Base-by-base conservation (phyloP, 2,113 vertebrate species). In the Grammomys dolichurus region DNA sequence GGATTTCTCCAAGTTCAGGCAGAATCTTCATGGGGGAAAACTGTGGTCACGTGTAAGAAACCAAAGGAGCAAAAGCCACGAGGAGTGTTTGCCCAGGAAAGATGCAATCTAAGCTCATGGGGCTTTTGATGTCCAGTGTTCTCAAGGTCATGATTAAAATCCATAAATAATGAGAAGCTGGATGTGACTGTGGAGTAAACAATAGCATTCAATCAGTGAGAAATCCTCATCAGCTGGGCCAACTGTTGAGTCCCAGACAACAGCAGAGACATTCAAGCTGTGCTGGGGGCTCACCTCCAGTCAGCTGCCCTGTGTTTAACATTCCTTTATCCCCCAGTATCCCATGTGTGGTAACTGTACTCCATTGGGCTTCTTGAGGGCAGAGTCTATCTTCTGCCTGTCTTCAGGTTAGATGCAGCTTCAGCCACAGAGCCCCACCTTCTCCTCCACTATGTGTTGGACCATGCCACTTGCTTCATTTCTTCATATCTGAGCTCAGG, bases 121-220 rank as follows among this genome's bases (percentile, higher is more conserved):
- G 60, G 70, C 36, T 87, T 86, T 77, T 76, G n/a, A 82, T 92
- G 76, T n/a, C 36, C 40, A 69, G 13, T 16, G 36, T 91, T 94
- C 67, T 22, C 56, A 89, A 84, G 77, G 33, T 77, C 17, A 54
- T 81, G 20, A 94, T 96, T 89, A 96, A 96, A 95, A 90, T 46
- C 69, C 63, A 70, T 84, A 87, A 90, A 80, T 84, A 89, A 91
- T 58, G n/a, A 89, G 89, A 91, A 78, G 78, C 69, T 91, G 80
- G 82, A 87, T 89, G 60, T 89, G 51, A 89, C 51, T 7, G 36
- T 4, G 87, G 65, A 89, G 69, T 63, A 84, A 78, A 89, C 33
- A 82, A 19, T 51, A 56, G 69, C 17, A 43, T 63, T 92, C 60
- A 76, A 12, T 85, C 56, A 69, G 20, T 22, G 43, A 58, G 67